A percentile compares a stretch with the other conserved stretches of the same genome.
Conservation (phyloP, 2,113 vertebrate species). For the Python bivittatus region DNA sequence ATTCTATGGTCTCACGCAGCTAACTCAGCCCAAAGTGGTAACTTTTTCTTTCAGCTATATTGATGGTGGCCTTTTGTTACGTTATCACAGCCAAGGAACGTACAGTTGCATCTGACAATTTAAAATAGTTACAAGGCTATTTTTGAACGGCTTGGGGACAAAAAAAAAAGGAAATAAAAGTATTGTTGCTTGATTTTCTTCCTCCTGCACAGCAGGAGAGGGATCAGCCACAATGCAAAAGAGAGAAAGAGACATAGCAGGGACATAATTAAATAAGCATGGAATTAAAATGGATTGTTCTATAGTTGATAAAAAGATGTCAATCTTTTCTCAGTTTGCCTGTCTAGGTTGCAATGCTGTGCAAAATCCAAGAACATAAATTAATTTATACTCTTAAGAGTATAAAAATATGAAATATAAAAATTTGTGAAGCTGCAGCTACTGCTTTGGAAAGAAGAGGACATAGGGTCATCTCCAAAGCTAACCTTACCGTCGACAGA, state of each 20-base stretch:
- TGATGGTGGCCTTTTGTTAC: conserved; percentile 19
- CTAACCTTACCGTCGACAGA: background rate
- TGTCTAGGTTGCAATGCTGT: background rate
- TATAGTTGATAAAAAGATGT: background rate
- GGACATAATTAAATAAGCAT: background rate
- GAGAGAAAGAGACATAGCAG: background rate
- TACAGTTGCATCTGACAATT: background rate
- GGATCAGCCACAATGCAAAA: conserved; percentile 9
- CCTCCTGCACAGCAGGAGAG: background rate
- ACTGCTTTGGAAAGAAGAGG: background rate
- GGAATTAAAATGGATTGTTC: background rate
- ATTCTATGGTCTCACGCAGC: conserved; percentile 35
- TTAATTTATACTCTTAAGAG: too few species aligned
- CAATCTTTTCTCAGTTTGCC: background rate
- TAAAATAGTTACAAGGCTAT: background rate
- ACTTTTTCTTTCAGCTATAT: conserved; percentile 26
- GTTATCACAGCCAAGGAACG: conserved; percentile 21
- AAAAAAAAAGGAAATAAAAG: conserved; percentile 6
- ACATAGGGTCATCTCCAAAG: background rate
- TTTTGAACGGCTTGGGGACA: background rate
- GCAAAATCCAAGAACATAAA: background rate
- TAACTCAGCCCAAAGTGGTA: conserved; percentile 43
- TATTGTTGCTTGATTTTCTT: conserved; percentile 8
- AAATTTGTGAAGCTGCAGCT: background rate
- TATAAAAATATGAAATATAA: background rate